These are phyloP conservation scores for Morone chrysops DNA, from an alignment of 2,113 vertebrate genomes.

Conservation along the genomic window DNA sequence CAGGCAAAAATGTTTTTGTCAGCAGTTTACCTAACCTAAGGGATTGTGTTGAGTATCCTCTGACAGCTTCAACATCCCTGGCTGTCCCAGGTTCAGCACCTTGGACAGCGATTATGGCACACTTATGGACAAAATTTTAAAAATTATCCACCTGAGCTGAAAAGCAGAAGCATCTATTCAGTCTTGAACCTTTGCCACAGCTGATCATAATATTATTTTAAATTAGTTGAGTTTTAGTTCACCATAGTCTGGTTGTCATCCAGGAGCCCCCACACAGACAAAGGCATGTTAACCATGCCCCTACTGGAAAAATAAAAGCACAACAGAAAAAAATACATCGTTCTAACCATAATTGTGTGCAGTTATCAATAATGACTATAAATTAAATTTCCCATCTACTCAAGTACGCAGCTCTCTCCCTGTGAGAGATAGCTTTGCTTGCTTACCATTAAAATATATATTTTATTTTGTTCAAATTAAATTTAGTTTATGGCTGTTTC, in stretches of 20 bases:
- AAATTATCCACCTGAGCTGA: conserved; percentile 27
- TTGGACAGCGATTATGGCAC: conserved; percentile 65
- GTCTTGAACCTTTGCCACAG: not conserved
- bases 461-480: not conserved
- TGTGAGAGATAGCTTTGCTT: not conserved
- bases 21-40: conserved; percentile 12
- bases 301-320: conserved; percentile 1
- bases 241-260: not conserved
- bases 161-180: not conserved
- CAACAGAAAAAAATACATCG: not conserved
- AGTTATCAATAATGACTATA: not conserved
- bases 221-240: not conserved
- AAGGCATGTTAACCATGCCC: not conserved
- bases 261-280: not conserved
- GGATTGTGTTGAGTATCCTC: conserved; percentile 4
- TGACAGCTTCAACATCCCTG: conserved; percentile 9
- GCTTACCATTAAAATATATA: not conserved
- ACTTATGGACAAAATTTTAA: conserved; percentile 31
- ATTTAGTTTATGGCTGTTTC: not conserved
- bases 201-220: conserved; percentile 11
- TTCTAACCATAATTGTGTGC: not conserved
- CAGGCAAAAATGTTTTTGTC: not conserved
- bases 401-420: not conserved
- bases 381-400: not conserved
- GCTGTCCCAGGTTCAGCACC: conserved; percentile 68